Conservation (phyloP, 2,888 invertebrate genomes). For the Deilephila elpenor region DNA sequence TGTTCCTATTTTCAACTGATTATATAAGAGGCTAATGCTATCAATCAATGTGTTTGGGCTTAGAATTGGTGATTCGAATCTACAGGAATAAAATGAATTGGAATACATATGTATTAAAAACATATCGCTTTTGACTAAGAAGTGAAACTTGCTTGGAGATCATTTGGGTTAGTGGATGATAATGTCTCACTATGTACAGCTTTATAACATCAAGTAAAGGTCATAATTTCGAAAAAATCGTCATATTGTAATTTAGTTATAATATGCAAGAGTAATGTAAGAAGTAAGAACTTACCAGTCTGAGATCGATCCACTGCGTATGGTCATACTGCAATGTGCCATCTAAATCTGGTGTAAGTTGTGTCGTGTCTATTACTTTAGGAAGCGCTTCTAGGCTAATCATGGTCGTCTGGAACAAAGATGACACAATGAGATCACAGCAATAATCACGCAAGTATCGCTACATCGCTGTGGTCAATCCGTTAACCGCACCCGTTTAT, state of each 20-base stretch:
- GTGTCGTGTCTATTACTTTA: constrained; percentile 96
- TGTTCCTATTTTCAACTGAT: background rate
- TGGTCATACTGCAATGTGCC: constrained; percentile 98
- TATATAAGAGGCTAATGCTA: too few species aligned
- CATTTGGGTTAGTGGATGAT: too few species aligned
- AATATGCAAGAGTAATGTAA: too few species aligned
- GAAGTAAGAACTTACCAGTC: constrained; percentile 83
- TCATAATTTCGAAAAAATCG: too few species aligned
- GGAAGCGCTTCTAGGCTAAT: constrained; percentile 97
- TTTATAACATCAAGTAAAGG: too few species aligned
- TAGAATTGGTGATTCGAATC: too few species aligned
- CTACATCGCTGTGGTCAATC: background rate
- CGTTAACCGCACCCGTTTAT: constrained; percentile 6
- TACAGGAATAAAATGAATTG: too few species aligned
- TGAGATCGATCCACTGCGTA: constrained; percentile 97
- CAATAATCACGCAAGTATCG: background rate
- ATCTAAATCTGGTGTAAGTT: constrained; percentile 97
- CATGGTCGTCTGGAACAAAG: constrained; percentile 92
- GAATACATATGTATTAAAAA: too few species aligned
- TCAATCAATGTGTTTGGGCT: background rate
- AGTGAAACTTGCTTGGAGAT: too few species aligned
- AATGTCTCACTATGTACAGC: too few species aligned
- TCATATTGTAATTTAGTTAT: too few species aligned
- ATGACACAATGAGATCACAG: constrained; percentile 13
- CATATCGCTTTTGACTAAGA: too few species aligned